Evolutionary conservation across 2,113 vertebrate genomes (phyloP), one percentile per base, ranked within the genome.

Genomic region (Hippocampus zosterae): DNA sequence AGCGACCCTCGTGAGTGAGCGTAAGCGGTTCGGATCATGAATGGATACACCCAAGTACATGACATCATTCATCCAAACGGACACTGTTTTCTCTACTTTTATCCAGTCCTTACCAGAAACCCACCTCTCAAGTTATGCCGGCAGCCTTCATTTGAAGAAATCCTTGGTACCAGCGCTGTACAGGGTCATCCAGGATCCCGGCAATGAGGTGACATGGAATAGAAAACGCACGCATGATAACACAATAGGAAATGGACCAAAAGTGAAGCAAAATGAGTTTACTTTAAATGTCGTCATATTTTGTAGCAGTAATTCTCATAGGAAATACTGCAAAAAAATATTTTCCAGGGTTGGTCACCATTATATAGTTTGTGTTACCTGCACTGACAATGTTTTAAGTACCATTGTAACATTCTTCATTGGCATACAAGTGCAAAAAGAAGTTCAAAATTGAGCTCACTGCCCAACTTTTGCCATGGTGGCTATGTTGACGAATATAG

Each of bases 141-240:
- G 93, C 90, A 95, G 94, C 57, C 92, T 99, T 82, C 94, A 98
- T 74, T 91, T 94, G 74, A 99, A 98, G 88, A 97, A 95, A 88
- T 1, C 92, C 60, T 88, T 98, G 89, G 96, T 99, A 71, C 93
- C 94, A 50, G 96, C 96, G 10, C 94, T 99, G 76, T 99, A 98
- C 91, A 93, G 94, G 86, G 93, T 98, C 80, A 98, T 99, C 89
- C 96, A 98, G 79, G 96, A 98, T 77, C 93, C 93, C 67, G 91
- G 94, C 91, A 98, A 94, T 76, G 96, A 99, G 96, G 96, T 98
- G 89, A 71, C 2, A 25, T 15, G 8, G 42, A 41, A 64, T 23
- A 23, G 21, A 15, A 10, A 23, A 8, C 19, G 8, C 48, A 13
- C 1, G 29, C 29, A 4, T 33, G 3, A 4, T 33, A 33, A 33